Evolutionary conservation across 92 coral and sea anemone species (phyloP).

Genomic region (Epizoanthus fatuus): DNA sequence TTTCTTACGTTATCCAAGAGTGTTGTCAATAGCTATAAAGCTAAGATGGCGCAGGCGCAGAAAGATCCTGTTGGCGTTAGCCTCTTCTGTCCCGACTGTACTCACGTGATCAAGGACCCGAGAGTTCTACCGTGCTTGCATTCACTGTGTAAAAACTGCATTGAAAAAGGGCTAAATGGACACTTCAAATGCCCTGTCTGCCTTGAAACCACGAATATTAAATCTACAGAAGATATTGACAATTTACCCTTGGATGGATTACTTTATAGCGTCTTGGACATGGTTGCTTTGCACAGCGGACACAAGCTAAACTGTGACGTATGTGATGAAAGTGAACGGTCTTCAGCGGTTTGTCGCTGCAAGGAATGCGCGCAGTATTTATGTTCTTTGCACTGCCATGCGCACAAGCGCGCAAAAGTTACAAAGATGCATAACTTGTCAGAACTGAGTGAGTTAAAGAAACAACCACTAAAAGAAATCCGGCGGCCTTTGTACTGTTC

Average conservation of each 20-base stretch:
- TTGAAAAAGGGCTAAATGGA: constrained; percentile 69
- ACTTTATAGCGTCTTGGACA: constrained; percentile 72
- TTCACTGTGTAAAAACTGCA: constrained; percentile 69
- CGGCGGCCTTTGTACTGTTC: constrained; percentile 69
- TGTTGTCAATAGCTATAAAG: neutral
- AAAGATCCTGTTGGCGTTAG: constrained; percentile 63
- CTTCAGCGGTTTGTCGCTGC: constrained; percentile 77
- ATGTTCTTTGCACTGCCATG: constrained; percentile 68
- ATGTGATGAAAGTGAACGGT: constrained; percentile 76
- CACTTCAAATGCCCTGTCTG: constrained; percentile 71
- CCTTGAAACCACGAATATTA: constrained; percentile 50
- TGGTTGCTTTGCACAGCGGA: constrained; percentile 73
- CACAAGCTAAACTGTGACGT: constrained; percentile 64
- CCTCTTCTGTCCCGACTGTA: constrained; percentile 72
- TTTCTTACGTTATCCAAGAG: neutral
- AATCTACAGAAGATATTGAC: constrained; percentile 45
- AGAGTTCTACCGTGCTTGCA: constrained; percentile 75
- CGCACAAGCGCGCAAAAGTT: constrained; percentile 65
- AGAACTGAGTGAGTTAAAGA: constrained; percentile 52
- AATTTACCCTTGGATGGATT: constrained; percentile 63
- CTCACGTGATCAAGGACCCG: constrained; percentile 63
- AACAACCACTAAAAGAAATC: constrained; percentile 66
- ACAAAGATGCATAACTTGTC: constrained; percentile 58
- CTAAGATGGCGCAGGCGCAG: constrained; percentile 26
- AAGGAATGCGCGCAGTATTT: constrained; percentile 72